A percentile compares a stretch with the other conserved stretches of the same genome.
These are phyloP conservation scores for Pheosia gnoma DNA, from an alignment of 2,888 invertebrate genomes.

Conservation along the genomic window DNA sequence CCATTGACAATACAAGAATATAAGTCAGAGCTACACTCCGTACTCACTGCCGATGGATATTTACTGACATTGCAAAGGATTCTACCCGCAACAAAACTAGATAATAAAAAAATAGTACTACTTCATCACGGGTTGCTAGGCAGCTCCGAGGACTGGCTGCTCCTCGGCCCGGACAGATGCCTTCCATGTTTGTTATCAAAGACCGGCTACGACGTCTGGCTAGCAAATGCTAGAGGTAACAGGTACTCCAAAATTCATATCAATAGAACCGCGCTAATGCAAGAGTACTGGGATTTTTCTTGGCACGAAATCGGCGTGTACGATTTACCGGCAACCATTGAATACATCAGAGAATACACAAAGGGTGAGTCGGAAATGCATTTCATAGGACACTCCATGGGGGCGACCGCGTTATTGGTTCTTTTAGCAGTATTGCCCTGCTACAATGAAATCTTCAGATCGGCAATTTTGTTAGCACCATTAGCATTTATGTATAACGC, in stretches of 20 bases:
- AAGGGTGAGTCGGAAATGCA: slow-evolving; percentile 35
- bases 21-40: slow-evolving; percentile 44
- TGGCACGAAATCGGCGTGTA: slow-evolving; percentile 61
- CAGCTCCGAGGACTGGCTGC: slow-evolving; percentile 57
- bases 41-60: slow-evolving; percentile 53
- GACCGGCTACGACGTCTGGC: slow-evolving; percentile 83
- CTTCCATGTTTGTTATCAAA: slow-evolving; percentile 73
- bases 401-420: slow-evolving; percentile 52
- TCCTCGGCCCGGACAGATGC: slow-evolving; percentile 47
- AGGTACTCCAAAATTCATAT: slow-evolving; percentile 50
- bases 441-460: slow-evolving; percentile 48
- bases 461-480: slow-evolving; percentile 52
- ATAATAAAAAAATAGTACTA: slow-evolving; percentile 33
- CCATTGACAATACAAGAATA: slow-evolving; percentile 39
- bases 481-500: slow-evolving; percentile 53
- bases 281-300: slow-evolving; percentile 57
- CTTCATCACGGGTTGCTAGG: slow-evolving; percentile 57
- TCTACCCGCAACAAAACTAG: slow-evolving; percentile 10
- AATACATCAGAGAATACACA: slow-evolving; percentile 44
- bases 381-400: slow-evolving; percentile 59
- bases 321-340: slow-evolving; percentile 52
- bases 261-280: slow-evolving; percentile 19
- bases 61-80: slow-evolving; percentile 50
- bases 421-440: slow-evolving; percentile 46
- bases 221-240: slow-evolving; percentile 68